Conservation (phyloP, 2,888 invertebrate species). For the Zaprionus bogoriensis region DNA sequence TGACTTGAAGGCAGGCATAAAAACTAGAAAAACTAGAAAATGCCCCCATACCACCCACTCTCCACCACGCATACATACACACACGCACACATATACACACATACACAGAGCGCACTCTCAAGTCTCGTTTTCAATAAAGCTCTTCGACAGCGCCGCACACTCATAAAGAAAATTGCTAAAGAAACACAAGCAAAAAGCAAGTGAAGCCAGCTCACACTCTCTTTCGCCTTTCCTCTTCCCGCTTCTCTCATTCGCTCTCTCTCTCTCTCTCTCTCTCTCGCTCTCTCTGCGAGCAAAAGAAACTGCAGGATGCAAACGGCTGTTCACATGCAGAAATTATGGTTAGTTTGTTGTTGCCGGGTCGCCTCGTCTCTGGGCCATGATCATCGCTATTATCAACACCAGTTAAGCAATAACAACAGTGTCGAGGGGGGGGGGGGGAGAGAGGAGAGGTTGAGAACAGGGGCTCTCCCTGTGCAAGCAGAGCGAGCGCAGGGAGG, state of each 20-base stretch:
- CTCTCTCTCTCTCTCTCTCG: no score
- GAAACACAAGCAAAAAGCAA: slow-evolving; percentile 20
- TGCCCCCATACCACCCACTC: no score
- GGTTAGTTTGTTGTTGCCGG: slow-evolving; percentile 45
- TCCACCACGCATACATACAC: not conserved
- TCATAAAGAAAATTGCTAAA: slow-evolving; percentile 45
- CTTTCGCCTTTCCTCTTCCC: no score
- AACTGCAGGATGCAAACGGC: slow-evolving; percentile 20
- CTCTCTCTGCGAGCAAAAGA: not conserved
- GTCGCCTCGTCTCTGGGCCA: slow-evolving; percentile 25
- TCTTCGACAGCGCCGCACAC: slow-evolving; percentile 43
- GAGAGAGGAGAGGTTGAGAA: not conserved
- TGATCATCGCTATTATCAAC: slow-evolving; percentile 74
- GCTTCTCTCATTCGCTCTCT: no score
- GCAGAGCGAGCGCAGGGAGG: not conserved
- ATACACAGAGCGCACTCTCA: slow-evolving; percentile 1
- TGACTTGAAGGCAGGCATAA: slow-evolving; percentile 43
- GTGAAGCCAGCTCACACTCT: no score
- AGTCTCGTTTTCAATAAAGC: slow-evolving; percentile 69
- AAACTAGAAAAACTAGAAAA: slow-evolving; percentile 6
- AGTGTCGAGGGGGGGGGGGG: slow-evolving; percentile 11
- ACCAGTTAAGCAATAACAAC: slow-evolving; percentile 61
- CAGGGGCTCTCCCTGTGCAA: not conserved
- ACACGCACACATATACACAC: not conserved
- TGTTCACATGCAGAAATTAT: slow-evolving; percentile 62